Evolutionary conservation across 2,888 invertebrate species (phyloP), one percentile per base, ranked within the genome.

Genomic region (Torymus tubicola): DNA sequence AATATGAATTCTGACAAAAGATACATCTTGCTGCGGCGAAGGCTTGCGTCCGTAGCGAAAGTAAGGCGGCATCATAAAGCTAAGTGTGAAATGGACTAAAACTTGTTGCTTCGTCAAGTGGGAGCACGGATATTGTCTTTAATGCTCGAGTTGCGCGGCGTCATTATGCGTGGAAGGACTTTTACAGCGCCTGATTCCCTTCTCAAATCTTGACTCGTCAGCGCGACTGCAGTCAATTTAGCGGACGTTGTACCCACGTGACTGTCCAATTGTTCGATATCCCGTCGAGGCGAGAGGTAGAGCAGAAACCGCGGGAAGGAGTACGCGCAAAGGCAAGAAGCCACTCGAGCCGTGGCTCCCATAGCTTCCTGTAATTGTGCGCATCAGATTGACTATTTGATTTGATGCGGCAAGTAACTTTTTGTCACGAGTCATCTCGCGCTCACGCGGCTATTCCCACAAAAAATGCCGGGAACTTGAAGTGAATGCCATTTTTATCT

Each of bases 201-300:
- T 18, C 14, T 65, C 24, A 3, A 24, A 24, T 24, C 24, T 24
- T 24, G 24, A 24, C 24, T 24, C 3, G 42, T 18, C 70, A 60
- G 31, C 50, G 31, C 18, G 18, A n/a, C 3, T 50, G 18, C 50
- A 69, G 42, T 60, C 60, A 50, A 70, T 70, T 70, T 58, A 76
- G 50, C 42, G 60, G 58, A 61, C 61, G 63, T 72, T 72, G 69
- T 74, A 73, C 67, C 63, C 63, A 75, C 84, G 77, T 84, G 84
- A 84, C 83, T 84, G 83, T 82, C 69, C 82, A 79, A 85, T 86
- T 85, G 81, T 85, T 84, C 85, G 85, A 85, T 84, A 83, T 85
- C 85, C 85, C 85, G 84, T 83, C 78, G 18, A 50, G 60, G 42
- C 50, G 57, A 70, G 69, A n/a, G 13, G 42, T 64, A 64, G 42